These are phyloP conservation scores for Maylandia zebra DNA, from an alignment of 2,113 vertebrate species.

Conservation along the genomic window DNA sequence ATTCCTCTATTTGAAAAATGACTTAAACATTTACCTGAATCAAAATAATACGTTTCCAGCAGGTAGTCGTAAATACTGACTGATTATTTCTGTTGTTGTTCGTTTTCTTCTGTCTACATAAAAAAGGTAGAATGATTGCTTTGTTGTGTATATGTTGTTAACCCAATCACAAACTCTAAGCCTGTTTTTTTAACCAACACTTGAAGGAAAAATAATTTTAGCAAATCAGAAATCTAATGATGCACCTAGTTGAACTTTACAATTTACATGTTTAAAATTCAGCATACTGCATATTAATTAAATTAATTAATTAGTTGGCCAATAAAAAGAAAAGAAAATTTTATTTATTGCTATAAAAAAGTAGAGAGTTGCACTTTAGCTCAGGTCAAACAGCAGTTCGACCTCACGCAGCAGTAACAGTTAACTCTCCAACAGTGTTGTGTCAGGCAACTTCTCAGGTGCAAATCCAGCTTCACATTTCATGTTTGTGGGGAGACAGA, in stretches of 20 bases:
- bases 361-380: not conserved
- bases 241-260: not conserved
- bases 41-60: not conserved
- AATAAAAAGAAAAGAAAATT: not conserved
- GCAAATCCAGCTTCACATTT: not conserved
- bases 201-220: not conserved
- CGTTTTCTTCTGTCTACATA: not conserved
- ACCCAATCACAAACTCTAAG: not conserved
- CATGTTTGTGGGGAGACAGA: not conserved
- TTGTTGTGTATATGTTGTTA: not conserved
- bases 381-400: not conserved
- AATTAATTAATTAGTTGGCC: not conserved
- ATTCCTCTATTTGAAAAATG: not conserved
- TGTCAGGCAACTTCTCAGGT: not conserved
- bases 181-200: not conserved
- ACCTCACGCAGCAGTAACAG: not conserved
- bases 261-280: not conserved
- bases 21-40: not conserved
- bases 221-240: not conserved
- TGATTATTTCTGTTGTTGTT: not conserved
- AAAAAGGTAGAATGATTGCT: not conserved
- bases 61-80: too few species aligned
- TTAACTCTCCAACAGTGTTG: not conserved
- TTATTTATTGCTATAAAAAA: not conserved
- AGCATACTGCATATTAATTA: not conserved